These are phyloP conservation scores for Nansenia antarctica DNA, from an alignment of 2,113 vertebrate genomes.

Conservation along the genomic window DNA sequence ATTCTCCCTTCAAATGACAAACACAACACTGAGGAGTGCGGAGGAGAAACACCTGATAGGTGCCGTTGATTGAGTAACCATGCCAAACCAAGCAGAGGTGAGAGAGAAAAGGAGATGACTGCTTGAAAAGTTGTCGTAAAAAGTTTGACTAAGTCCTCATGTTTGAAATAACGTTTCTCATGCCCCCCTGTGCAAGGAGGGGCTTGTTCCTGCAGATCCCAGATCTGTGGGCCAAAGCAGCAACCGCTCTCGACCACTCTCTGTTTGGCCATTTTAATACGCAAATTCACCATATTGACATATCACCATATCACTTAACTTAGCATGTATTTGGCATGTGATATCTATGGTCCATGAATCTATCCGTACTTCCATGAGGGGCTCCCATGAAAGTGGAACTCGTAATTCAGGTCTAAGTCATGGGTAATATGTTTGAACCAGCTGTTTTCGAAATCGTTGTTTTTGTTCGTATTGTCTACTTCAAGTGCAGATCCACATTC, in stretches of 20 bases:
- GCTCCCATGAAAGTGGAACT: slow-evolving; percentile 54
- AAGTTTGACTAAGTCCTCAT: slow-evolving; percentile 32
- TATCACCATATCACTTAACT: slow-evolving; percentile 59
- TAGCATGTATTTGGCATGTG: slow-evolving; percentile 60
- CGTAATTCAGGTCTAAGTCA: slow-evolving; percentile 49
- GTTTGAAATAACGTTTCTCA: too few species aligned
- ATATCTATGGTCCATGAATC: slow-evolving; percentile 68
- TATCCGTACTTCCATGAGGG: slow-evolving; percentile 66
- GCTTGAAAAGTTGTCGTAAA: too few species aligned
- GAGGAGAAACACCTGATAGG: background rate
- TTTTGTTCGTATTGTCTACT: slow-evolving; percentile 37
- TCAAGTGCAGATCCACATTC: slow-evolving; percentile 38
- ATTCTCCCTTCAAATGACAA: background rate
- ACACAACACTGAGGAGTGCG: background rate
- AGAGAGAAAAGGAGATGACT: background rate
- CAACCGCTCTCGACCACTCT: too few species aligned
- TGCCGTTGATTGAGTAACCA: background rate
- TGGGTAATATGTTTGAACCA: slow-evolving; percentile 52
- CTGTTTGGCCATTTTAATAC: too few species aligned
- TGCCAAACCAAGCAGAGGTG: background rate
- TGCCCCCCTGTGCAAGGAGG: too few species aligned
- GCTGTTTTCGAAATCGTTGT: slow-evolving; percentile 26
- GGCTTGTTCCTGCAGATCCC: too few species aligned
- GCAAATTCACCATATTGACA: slow-evolving; percentile 66
- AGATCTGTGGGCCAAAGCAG: too few species aligned